Evolutionary conservation across 2,113 vertebrate species (phyloP), one percentile per base, ranked within the genome.

Genomic region (Tenrec ecaudatus): DNA sequence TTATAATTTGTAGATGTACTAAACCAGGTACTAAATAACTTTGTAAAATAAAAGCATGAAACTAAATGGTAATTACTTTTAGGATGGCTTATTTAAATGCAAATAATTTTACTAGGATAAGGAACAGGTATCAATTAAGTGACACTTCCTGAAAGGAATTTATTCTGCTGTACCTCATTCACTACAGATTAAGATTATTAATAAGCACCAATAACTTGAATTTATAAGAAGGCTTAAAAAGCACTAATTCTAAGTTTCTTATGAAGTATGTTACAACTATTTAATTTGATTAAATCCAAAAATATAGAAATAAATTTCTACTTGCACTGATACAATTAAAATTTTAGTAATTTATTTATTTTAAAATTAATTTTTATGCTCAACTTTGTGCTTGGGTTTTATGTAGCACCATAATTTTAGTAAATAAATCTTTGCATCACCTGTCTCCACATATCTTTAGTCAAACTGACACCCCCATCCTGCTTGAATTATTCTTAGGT

Each of bases 61-160:
- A 19, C 68, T 85, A 68, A 38, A 62, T 31, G 33, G 58, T 92
- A 81, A 88, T 96, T 82, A 88, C 33, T 86, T 75, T 79, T 82
- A 82, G 38, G 16, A 82, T 3, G 86, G 9, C n/a, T 93, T 29
- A 91, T 91, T 95, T 95, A 94, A 96, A 94, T 84, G 69, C 29
- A 91, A 94, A 88, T 84, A 6, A 91, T 90, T 91, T 53, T 81
- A 68, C 22, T 94, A 66, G 84, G 69, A 88, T 90, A 93, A 94
- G 93, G 57, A 71, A 6, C 78, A 88, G 77, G 85, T n/a, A 88
- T 88, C 82, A 95, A 93, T 93, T 96, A 87, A 93, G 89, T 88
- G 29, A 3, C 84, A 78, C 33, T 83, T 91, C 90, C 57, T 86
- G 58, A 82, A 76, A 31, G n/a, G 19, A 80, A 6, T 82, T 78